Percentiles rank a stretch among this genome's conserved stretches.
These are phyloP conservation scores for Auanema freiburgensis DNA, from an alignment of 2,888 invertebrate genomes.

Conservation along the genomic window DNA sequence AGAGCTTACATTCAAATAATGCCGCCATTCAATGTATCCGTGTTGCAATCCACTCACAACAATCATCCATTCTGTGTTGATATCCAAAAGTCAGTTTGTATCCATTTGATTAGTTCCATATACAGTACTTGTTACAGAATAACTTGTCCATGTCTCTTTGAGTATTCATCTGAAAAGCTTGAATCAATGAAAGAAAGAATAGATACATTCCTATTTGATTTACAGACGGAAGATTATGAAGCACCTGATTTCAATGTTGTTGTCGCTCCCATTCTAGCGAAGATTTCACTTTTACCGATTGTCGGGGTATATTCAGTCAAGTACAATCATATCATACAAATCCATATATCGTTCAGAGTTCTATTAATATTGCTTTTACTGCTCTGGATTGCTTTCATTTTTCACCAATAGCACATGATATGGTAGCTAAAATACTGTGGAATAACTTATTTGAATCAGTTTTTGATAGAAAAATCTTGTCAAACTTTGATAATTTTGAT, in stretches of 20 bases:
- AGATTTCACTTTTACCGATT: conserved; percentile 26
- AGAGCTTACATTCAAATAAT: conserved; percentile 41
- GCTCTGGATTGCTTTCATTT: conserved; percentile 49
- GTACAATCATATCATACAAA: too few relatives aligned
- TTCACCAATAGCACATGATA: conserved; percentile 37
- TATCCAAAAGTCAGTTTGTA: conserved; percentile 29
- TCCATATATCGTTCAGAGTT: too few relatives aligned
- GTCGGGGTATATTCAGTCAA: conserved; percentile 19
- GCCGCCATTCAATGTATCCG: conserved; percentile 39
- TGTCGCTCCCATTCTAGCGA: conserved; percentile 26
- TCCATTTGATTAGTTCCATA: not conserved
- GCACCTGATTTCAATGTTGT: conserved; percentile 26
- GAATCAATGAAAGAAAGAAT: conserved; percentile 16
- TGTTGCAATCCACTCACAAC: conserved; percentile 31
- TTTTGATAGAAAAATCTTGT: conserved; percentile 2
- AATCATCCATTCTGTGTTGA: conserved; percentile 31
- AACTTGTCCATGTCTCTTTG: conserved; percentile 33
- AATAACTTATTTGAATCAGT: conserved; percentile 29
- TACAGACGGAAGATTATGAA: conserved; percentile 13
- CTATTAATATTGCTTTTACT: conserved; percentile 35
- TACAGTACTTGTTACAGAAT: conserved; percentile 27
- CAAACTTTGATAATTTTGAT: conserved; percentile 10
- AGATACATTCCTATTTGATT: conserved; percentile 15
- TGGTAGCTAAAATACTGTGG: conserved; percentile 45
- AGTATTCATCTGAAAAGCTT: not conserved